Evolutionary conservation across 1,140 invertebrate genomes (phyloP), one percentile per base, ranked within the genome.

Genomic region (Triops cancriformis): DNA sequence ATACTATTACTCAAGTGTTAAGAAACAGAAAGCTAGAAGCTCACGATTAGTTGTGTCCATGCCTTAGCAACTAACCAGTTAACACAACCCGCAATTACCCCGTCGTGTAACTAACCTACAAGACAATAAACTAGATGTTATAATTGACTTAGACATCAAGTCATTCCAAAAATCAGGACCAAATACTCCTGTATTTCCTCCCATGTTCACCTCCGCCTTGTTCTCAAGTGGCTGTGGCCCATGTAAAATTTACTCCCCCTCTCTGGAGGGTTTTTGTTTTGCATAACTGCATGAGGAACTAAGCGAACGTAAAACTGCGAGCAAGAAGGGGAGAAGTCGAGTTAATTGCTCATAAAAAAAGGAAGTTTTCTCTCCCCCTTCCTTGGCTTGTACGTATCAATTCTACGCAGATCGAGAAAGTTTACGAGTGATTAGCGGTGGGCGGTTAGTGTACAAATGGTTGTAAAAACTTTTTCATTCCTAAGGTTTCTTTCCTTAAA

Each of bases 281-380:
- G 51, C 51, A 64, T 64, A 64, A 64, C 51, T 64, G 51, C 10
- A 23, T 23, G 6, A 64, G 23, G 51, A 0, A 14, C 51, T 64
- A 64, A 64, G 51, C 51, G 51, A 64, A 64, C 18, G 18, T 64
- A 23, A 7, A 12, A 23, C 18, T 18, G 18, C 14, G 18, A 23
- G 51, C 14, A 64, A 64, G 51, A 23, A 23, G 51, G 51, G 23
- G 51, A 14, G 18, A 64, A 64, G 43, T 12, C 43, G 43, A 45
- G 43, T 64, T 64, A 64, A 64, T 64, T 64, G 51, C 14, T 64
- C 51, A 14, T 64, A 64, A 64, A 64, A 64, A 64, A n/a, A 64
- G 51, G 31, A 37, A 37, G 31, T 37, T 64, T 64, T 64, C 45
- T 64, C 45, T 18, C 9, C n/a, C 14, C 14, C 1, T 1, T 23